Conservation (phyloP, 1,140 invertebrate species). For the Drusus annulatus region DNA sequence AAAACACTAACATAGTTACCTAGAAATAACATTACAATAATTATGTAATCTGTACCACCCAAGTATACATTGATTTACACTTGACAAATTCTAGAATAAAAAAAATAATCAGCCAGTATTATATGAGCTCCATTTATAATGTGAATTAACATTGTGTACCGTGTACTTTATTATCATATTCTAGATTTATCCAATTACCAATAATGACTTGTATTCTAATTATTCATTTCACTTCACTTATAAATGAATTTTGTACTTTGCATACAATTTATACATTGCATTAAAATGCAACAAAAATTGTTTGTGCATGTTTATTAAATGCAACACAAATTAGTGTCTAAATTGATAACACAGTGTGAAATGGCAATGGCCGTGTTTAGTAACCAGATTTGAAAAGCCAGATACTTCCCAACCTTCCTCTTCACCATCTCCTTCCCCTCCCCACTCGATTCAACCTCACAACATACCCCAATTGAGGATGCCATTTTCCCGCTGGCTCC, state of each 20-base stretch:
- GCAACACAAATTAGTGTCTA: background rate
- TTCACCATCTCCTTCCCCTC: too few relatives aligned
- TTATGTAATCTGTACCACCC: too few relatives aligned
- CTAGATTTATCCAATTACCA: background rate
- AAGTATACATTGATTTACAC: too few relatives aligned
- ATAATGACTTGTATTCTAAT: background rate
- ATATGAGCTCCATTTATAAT: background rate
- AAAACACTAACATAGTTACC: too few relatives aligned
- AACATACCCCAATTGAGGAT: too few relatives aligned
- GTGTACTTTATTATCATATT: background rate
- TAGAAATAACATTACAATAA: too few relatives aligned
- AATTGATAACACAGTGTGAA: background rate
- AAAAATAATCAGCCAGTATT: background rate
- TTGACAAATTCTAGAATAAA: background rate
- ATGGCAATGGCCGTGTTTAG: too few relatives aligned
- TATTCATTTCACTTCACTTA: background rate
- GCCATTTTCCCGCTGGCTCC: too few relatives aligned
- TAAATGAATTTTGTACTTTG: slow-evolving; percentile 37
- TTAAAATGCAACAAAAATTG: background rate
- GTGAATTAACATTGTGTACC: background rate
- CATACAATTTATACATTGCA: background rate
- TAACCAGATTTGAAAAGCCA: too few relatives aligned
- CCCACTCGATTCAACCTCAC: too few relatives aligned
- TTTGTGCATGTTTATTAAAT: background rate
- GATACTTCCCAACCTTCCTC: too few relatives aligned